A percentile compares a stretch with the other conserved stretches of the same genome.
Evolutionary conservation across 1,140 invertebrate genomes (phyloP).

Genomic region (Frieseomelitta varia): DNA sequence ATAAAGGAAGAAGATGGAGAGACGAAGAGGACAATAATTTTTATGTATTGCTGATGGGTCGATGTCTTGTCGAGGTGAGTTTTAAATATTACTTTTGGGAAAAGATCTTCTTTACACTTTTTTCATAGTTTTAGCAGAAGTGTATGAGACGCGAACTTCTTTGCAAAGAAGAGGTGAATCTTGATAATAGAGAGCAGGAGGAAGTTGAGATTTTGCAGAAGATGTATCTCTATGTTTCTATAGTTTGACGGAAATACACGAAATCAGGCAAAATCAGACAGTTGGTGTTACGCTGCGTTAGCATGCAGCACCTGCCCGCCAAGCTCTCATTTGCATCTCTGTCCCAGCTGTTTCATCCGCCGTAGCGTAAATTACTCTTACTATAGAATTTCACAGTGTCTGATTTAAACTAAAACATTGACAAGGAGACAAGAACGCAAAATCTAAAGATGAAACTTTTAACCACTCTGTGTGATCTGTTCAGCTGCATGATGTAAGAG

Average conservation of each 20-base stretch:
- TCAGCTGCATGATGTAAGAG: not conserved
- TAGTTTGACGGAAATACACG: not conserved
- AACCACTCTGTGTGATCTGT: not conserved
- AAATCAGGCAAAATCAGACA: not conserved
- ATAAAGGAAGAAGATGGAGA: not conserved
- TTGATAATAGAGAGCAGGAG: too few relatives aligned
- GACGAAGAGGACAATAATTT: too few relatives aligned
- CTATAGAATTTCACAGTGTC: not conserved
- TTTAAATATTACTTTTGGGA: not conserved
- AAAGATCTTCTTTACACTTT: not conserved
- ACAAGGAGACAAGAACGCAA: not conserved
- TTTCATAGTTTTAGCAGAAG: not conserved
- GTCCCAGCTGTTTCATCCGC: not conserved
- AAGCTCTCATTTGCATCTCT: not conserved
- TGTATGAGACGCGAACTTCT: too few relatives aligned
- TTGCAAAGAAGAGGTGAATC: too few relatives aligned
- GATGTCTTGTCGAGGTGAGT: not conserved
- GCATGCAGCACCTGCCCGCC: not conserved
- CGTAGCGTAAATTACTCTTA: too few relatives aligned
- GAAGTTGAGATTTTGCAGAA: not conserved
- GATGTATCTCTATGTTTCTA: not conserved
- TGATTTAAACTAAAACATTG: not conserved
- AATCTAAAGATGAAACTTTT: not conserved
- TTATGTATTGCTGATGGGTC: not conserved
- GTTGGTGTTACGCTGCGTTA: constrained; percentile 11